Evolutionary conservation across 2,888 invertebrate genomes (phyloP).

Genomic region (Lissocephala sabroskyi): DNA sequence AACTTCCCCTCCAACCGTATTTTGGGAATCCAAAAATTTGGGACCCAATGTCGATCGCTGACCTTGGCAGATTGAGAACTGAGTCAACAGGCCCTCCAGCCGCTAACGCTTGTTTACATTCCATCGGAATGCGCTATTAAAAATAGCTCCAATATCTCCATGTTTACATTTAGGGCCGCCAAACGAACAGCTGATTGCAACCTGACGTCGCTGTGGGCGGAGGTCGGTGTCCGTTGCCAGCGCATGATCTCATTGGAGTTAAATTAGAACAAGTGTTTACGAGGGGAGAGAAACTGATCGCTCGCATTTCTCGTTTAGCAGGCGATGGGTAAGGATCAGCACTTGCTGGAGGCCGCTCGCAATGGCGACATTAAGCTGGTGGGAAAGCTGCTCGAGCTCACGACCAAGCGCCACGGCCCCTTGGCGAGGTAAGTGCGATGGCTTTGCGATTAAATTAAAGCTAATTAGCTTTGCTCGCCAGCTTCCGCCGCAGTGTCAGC

Average conservation of each 20-base stretch:
- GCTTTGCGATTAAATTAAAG: background rate
- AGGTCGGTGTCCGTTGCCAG: slow-evolving; percentile 12
- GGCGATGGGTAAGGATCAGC: slow-evolving; percentile 94
- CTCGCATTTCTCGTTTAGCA: background rate
- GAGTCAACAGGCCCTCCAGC: background rate
- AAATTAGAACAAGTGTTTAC: slow-evolving; percentile 2
- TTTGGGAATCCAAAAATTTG: slow-evolving; percentile 7
- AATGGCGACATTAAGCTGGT: slow-evolving; percentile 90
- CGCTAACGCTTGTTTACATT: background rate
- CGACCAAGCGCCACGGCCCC: slow-evolving; percentile 92
- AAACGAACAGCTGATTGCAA: slow-evolving; percentile 44
- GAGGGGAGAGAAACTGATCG: background rate
- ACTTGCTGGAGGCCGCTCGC: slow-evolving; percentile 93
- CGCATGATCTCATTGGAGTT: slow-evolving; percentile 46
- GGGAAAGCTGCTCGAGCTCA: slow-evolving; percentile 89
- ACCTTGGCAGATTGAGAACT: slow-evolving; percentile 44
- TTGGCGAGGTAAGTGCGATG: slow-evolving; percentile 85
- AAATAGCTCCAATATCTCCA: no score
- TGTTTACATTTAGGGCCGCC: background rate
- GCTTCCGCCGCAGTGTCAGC: slow-evolving; percentile 89
- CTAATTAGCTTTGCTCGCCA: slow-evolving; percentile 64
- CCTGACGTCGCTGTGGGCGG: slow-evolving; percentile 32
- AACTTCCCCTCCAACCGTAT: no score
- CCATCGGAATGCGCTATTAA: background rate
- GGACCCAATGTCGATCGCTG: slow-evolving; percentile 39